phyloP scores from a whole-genome alignment of 1,140 invertebrate genomes.

The Brachionus asplanchnoidis region DNA sequence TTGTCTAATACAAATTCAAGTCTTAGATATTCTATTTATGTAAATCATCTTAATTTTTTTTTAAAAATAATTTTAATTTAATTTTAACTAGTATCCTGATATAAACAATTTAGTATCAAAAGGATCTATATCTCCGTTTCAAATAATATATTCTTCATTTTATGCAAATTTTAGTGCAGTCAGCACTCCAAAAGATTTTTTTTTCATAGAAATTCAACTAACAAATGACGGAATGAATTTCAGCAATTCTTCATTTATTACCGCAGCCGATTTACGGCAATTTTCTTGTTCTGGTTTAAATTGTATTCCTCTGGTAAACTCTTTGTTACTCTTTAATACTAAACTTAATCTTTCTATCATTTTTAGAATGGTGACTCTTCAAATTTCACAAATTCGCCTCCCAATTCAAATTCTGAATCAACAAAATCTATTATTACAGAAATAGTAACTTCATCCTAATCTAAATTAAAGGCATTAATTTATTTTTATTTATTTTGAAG shows the following conservation, averaged over 20 bases:
- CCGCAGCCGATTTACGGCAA: not conserved
- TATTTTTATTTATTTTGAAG: too few relatives aligned
- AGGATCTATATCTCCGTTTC: not conserved
- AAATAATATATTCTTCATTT: not conserved
- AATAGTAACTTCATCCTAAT: too few relatives aligned
- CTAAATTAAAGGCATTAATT: too few relatives aligned
- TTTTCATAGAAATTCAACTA: not conserved
- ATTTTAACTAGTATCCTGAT: not conserved
- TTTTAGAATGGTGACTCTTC: not conserved
- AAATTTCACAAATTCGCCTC: not conserved
- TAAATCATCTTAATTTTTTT: not conserved
- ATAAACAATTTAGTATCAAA: not conserved
- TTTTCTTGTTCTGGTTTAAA: not conserved
- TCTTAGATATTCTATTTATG: not conserved
- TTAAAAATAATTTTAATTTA: not conserved
- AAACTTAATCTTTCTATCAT: too few relatives aligned
- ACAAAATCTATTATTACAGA: too few relatives aligned
- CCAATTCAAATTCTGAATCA: too few relatives aligned
- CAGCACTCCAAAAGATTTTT: not conserved
- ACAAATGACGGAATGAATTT: not conserved
- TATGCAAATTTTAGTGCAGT: not conserved
- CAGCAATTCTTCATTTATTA: not conserved
- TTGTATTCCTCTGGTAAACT: not conserved
- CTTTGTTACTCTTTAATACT: not conserved
- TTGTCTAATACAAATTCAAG: not conserved